Conservation (phyloP, 2,888 invertebrate genomes). For the Maniola hyperantus region DNA sequence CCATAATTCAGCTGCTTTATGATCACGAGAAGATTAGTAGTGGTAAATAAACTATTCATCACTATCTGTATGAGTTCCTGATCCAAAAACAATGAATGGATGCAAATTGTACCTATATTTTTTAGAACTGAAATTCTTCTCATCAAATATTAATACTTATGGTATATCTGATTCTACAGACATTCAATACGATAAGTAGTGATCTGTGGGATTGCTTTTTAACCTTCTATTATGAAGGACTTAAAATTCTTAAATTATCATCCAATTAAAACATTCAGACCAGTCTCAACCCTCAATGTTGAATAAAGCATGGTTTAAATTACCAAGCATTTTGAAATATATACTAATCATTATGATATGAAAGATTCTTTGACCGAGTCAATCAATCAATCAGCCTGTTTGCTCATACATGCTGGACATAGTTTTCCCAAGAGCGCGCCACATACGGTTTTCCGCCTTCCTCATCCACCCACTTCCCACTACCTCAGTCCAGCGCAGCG, state of each 20-base stretch:
- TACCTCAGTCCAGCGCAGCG: too few relatives aligned
- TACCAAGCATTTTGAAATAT: background rate
- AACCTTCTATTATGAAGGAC: background rate
- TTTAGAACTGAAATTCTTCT: slow-evolving; percentile 1
- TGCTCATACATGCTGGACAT: background rate
- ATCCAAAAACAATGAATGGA: slow-evolving; percentile 9
- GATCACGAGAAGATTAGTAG: slow-evolving; percentile 61
- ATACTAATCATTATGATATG: background rate
- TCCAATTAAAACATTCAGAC: background rate
- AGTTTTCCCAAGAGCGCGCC: too few relatives aligned
- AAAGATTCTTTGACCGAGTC: background rate
- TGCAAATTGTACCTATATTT: background rate
- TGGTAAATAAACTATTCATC: slow-evolving; percentile 38
- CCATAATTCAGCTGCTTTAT: slow-evolving; percentile 55
- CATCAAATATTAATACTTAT: slow-evolving; percentile 11
- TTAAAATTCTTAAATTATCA: slow-evolving; percentile 8
- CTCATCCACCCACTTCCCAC: too few relatives aligned
- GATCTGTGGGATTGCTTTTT: background rate
- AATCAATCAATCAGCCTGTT: too few relatives aligned
- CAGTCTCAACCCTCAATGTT: background rate
- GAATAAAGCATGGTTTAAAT: background rate
- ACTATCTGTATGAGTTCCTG: slow-evolving; percentile 18
- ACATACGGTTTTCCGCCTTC: too few relatives aligned
- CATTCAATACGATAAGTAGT: slow-evolving; percentile 6
- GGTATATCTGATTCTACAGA: background rate